Evolutionary conservation across 2,113 vertebrate species (phyloP).

Genomic region (Raja brachyura): DNA sequence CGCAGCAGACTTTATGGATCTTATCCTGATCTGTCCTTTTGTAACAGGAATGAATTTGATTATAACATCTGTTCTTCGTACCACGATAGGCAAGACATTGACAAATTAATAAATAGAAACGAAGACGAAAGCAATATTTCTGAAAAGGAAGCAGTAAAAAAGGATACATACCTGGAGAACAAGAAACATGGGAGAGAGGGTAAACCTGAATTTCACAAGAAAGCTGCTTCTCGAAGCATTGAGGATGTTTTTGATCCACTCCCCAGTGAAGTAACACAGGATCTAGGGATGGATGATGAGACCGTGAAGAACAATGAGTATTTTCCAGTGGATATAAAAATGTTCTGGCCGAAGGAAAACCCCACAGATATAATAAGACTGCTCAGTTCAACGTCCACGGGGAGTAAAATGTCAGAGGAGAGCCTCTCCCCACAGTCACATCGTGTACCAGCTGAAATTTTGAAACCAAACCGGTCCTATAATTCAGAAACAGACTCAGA

Average conservation of each 20-base stretch:
- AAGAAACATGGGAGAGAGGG: conserved; percentile 64
- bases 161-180: conserved; percentile 64
- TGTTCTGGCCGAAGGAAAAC: conserved; percentile 34
- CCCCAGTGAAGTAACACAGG: neutral
- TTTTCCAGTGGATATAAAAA: conserved; percentile 33
- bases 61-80: conserved; percentile 53
- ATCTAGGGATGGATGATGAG: neutral
- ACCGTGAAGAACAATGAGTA: neutral
- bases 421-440: conserved; percentile 50
- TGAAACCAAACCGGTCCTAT: conserved; percentile 48
- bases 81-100: neutral
- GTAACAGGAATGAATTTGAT: conserved; percentile 52
- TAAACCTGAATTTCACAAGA: conserved; percentile 63
- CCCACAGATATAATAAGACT: conserved; percentile 42
- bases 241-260: neutral
- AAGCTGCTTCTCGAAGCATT: conserved; percentile 39
- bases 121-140: conserved; percentile 53
- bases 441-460: conserved; percentile 50
- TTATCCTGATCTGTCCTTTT: conserved; percentile 53
- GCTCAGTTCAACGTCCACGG: conserved; percentile 50
- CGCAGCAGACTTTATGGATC: conserved; percentile 47
- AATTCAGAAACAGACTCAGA: conserved; percentile 76
- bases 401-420: conserved; percentile 49
- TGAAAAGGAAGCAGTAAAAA: conserved; percentile 69
- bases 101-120: neutral